Conservation (phyloP, 2,113 vertebrate species). For the Strigops habroptila region DNA sequence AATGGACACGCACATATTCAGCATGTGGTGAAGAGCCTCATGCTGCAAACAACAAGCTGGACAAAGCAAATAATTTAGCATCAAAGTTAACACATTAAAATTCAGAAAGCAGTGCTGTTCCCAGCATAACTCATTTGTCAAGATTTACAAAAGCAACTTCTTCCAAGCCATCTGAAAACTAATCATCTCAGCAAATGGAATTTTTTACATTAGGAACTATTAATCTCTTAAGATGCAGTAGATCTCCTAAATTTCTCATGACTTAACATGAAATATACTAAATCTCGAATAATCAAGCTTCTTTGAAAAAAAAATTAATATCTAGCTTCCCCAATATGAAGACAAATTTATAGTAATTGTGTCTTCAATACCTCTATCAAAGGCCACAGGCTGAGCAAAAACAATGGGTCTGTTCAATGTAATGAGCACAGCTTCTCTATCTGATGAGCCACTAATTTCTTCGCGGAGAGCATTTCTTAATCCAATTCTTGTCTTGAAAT, state of each 20-base stretch:
- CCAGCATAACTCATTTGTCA: background rate
- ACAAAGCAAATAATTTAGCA: background rate
- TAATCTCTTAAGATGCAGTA: background rate
- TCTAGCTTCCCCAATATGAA: background rate
- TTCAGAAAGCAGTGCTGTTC: background rate
- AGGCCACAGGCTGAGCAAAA: conserved; percentile 96
- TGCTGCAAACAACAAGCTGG: background rate
- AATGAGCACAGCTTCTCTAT: conserved; percentile 96
- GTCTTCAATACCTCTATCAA: conserved; percentile 88
- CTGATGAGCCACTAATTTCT: conserved; percentile 93
- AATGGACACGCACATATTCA: background rate
- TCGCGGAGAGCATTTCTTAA: conserved; percentile 94
- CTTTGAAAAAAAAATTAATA: background rate
- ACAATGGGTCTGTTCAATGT: conserved; percentile 96
- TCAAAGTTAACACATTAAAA: background rate
- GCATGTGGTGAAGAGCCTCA: background rate
- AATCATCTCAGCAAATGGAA: background rate
- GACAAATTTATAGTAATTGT: background rate
- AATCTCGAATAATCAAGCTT: background rate
- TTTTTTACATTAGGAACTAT: background rate
- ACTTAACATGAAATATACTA: background rate
- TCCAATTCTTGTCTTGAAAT: conserved; percentile 96
- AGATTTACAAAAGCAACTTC: background rate
- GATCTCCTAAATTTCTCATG: background rate
- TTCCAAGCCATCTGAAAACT: background rate